These are phyloP conservation scores for Oxycera nigricornis DNA, from an alignment of 2,888 invertebrate genomes.

Conservation along the genomic window DNA sequence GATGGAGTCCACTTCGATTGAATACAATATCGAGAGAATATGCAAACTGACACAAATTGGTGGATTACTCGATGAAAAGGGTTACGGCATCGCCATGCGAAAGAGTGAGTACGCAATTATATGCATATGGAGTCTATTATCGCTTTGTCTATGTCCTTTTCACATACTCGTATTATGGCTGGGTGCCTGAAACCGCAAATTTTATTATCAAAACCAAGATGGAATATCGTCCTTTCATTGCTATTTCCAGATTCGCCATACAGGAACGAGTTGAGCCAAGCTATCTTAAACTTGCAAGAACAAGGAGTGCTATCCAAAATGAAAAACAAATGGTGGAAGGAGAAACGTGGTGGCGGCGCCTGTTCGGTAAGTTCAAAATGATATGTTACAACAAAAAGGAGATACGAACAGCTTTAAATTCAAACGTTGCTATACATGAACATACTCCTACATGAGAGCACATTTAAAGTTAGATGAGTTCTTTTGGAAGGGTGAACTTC, in stretches of 20 bases:
- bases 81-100: constrained; percentile 76
- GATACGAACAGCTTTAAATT: no score
- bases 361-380: constrained; percentile 68
- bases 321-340: constrained; percentile 91
- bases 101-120: constrained; percentile 63
- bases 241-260: constrained; percentile 63
- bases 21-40: constrained; percentile 72
- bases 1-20: constrained; percentile 81
- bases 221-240: background rate
- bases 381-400: no score
- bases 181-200: background rate
- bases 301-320: constrained; percentile 77
- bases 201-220: background rate
- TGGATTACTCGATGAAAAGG: constrained; percentile 72
- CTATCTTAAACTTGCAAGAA: constrained; percentile 85
- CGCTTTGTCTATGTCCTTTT: background rate
- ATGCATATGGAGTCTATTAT: background rate
- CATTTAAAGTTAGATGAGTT: no score
- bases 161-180: background rate
- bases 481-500: no score
- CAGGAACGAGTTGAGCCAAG: constrained; percentile 78
- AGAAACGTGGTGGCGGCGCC: constrained; percentile 77
- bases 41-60: constrained; percentile 71
- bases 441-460: no score
- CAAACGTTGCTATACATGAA: no score